Evolutionary conservation across 2,797 vertebrate species (phyloP).

Genomic region (Brotula barbata): DNA sequence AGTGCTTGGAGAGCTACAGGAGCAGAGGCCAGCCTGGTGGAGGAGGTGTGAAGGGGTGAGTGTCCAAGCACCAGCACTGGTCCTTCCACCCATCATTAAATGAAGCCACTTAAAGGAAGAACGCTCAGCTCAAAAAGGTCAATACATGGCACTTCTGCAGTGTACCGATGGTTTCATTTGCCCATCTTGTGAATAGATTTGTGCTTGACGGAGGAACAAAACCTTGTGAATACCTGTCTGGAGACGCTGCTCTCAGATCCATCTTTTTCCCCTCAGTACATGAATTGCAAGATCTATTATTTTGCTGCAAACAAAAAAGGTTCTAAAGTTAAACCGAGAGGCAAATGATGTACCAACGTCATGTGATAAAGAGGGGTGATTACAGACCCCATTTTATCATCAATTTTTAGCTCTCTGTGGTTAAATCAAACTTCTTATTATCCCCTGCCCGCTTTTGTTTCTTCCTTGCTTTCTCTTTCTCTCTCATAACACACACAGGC

Average conservation of each 20-base stretch:
- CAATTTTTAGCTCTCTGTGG: constrained; percentile 64
- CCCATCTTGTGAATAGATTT: constrained; percentile 39
- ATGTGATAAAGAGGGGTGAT: constrained; percentile 59
- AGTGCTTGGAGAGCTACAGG: constrained; percentile 66
- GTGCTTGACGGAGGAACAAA: constrained; percentile 37
- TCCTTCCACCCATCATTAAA: constrained; percentile 68
- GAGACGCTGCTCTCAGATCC: constrained; percentile 24
- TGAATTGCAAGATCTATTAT: constrained; percentile 47
- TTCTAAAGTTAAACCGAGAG: constrained; percentile 52
- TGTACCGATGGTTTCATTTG: constrained; percentile 55
- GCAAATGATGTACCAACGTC: constrained; percentile 57
- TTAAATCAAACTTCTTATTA: constrained; percentile 70
- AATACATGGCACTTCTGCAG: constrained; percentile 54
- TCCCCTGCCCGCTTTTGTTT: constrained; percentile 62
- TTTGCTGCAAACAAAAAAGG: constrained; percentile 37
- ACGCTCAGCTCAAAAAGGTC: constrained; percentile 54
- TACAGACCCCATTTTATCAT: constrained; percentile 56
- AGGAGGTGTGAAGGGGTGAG: constrained; percentile 67
- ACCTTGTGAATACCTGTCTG: constrained; percentile 31
- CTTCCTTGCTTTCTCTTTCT: constrained; percentile 15
- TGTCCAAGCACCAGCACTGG: constrained; percentile 66
- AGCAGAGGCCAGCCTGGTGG: constrained; percentile 64
- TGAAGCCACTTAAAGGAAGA: constrained; percentile 68
- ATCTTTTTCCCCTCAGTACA: constrained; percentile 19
- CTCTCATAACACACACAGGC: constrained; percentile 22